phyloP scores from a whole-genome alignment of 2,113 vertebrate species.

The Pitta sordida region DNA sequence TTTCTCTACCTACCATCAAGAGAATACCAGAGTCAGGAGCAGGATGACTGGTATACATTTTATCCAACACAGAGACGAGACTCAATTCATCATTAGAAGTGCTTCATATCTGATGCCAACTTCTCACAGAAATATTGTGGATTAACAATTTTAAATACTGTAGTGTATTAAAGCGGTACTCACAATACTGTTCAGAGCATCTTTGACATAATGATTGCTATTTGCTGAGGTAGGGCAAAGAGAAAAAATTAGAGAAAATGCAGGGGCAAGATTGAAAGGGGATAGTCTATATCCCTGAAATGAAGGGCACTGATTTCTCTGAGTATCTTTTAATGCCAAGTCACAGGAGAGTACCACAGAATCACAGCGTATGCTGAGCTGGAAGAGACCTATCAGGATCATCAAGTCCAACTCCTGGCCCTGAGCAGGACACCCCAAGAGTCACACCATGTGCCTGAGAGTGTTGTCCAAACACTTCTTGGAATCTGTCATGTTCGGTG shows the following conservation, averaged over 20 bases:
- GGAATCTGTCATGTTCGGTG: not conserved
- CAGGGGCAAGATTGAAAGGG: not conserved
- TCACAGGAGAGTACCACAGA: slow-evolving; percentile 31
- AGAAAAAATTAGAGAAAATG: not conserved
- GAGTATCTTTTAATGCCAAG: slow-evolving; percentile 11
- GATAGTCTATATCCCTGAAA: slow-evolving; percentile 52
- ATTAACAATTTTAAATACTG: not conserved
- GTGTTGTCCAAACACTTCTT: not conserved
- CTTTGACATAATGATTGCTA: not conserved
- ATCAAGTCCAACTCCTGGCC: not conserved
- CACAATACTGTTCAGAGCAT: not conserved
- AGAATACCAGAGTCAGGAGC: not conserved
- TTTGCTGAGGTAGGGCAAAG: not conserved
- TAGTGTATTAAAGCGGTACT: not conserved
- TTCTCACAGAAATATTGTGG: not conserved
- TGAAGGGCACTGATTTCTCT: slow-evolving; percentile 34
- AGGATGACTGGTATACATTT: not conserved
- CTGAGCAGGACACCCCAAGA: not conserved
- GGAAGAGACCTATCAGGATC: not conserved
- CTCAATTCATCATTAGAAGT: not conserved
- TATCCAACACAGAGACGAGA: not conserved
- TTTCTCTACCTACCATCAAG: not conserved
- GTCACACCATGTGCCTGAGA: not conserved
- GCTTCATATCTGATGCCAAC: not conserved
- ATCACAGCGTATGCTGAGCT: not conserved